Percentiles rank a stretch among this genome's conserved stretches.
Conservation (phyloP, 1,140 invertebrate genomes). For the Varroa destructor region DNA sequence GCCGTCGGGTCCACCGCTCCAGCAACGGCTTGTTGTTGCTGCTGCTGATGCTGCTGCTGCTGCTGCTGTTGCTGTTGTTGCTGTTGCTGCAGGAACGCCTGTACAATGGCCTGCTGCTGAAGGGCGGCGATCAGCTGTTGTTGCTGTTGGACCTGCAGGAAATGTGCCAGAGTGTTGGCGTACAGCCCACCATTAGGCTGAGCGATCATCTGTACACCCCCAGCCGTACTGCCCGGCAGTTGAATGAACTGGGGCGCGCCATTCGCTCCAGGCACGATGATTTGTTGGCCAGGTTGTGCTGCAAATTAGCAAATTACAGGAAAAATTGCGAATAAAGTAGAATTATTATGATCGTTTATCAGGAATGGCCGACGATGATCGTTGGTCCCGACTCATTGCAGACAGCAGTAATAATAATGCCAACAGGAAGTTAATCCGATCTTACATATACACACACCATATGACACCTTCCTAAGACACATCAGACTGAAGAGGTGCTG, state of each 20-base stretch:
- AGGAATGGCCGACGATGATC: too few relatives aligned
- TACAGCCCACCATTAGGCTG: background rate
- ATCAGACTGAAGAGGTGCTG: too few relatives aligned
- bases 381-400: too few relatives aligned
- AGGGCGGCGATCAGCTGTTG: background rate
- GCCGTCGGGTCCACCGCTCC: too few relatives aligned
- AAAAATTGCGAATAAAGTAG: too few relatives aligned
- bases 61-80: conserved; percentile 21
- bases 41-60: conserved; percentile 11
- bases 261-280: conserved; percentile 6
- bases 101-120: conserved; percentile 10
- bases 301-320: too few relatives aligned
- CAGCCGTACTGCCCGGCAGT: background rate
- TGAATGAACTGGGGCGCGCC: conserved; percentile 18
- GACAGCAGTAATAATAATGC: too few relatives aligned
- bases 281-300: conserved; percentile 1
- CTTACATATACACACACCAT: too few relatives aligned
- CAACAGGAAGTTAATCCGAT: too few relatives aligned
- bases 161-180: conserved; percentile 5
- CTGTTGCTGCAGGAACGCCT: conserved; percentile 4
- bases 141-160: conserved; percentile 16
- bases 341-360: too few relatives aligned
- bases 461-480: too few relatives aligned
- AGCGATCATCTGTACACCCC: conserved; percentile 9
- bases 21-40: conserved; percentile 13